Base-by-base conservation (phyloP, 2,888 invertebrate genomes). In the Crioceris asparagi region DNA sequence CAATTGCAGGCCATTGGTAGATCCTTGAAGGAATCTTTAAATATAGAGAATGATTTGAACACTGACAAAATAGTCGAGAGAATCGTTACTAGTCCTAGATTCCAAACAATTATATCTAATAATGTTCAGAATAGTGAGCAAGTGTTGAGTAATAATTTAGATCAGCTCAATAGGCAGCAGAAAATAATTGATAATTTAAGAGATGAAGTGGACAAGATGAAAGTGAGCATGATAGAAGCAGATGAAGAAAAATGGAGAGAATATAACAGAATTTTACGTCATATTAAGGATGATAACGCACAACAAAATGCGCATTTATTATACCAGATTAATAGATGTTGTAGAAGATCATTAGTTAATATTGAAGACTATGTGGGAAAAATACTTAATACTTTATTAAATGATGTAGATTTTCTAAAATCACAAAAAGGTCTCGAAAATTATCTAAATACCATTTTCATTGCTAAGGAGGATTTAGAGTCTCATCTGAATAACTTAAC, bases 391-490 rank as follows among this genome's bases (percentile, higher is more conserved):
- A 49, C 52, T 23, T 38, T 62, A 8, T 44, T 65, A 23, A 61
- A 59, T 37, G 53, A 59, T 26, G 55, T 55, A 5, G 50, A 54
- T 17, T 54, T 56, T 30, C 40, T 60, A 8, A 40, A 46, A 15
- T 53, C 52, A 17, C 55, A 70, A 12, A 70, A 73, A 36, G 68
- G 69, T 44, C 50, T 79, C n/a, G 72, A 71, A 41, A 60, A 62
- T 2, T 74, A 75, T 65, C 70, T 80, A 36, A 70, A 72, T 36
- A 67, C 69, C 26, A 65, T 75, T 32, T 77, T 78, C 44, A 64
- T 78, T 10, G 74, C 75, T 4, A 77, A 74, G 49, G 69, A 74
- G n/a, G 71, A 75, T 45, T 61, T 78, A 49, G 75, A 78, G 51
- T 53, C 58, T 57, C 70, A 58, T 55, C 56, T 77, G 29, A 63